Evolutionary conservation across 2,113 vertebrate species (phyloP).

Genomic region (Sturnira hondurensis): DNA sequence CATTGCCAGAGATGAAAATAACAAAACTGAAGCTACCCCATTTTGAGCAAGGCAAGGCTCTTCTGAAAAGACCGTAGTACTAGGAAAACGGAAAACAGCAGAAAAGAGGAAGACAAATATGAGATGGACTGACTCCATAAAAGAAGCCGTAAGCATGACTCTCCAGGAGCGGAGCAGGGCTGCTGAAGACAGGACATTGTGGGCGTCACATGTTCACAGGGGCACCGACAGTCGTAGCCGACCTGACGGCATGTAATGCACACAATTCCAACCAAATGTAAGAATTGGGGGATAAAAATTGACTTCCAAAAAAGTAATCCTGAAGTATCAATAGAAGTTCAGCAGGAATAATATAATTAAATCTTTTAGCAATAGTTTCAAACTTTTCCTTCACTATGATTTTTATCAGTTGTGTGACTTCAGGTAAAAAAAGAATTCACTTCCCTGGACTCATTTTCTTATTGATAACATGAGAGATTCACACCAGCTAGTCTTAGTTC

Average conservation of each 20-base stretch:
- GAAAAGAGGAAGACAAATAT: background rate
- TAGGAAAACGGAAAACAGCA: background rate
- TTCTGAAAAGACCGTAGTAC: background rate
- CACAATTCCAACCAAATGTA: background rate
- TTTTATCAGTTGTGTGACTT: background rate
- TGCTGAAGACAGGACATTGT: background rate
- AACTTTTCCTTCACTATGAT: background rate
- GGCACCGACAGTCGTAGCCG: background rate
- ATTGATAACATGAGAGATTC: background rate
- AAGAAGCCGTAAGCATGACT: background rate
- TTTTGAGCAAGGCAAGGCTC: background rate
- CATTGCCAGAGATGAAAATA: background rate
- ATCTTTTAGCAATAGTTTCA: background rate
- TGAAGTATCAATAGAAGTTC: background rate
- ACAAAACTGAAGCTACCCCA: background rate
- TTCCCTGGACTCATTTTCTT: background rate
- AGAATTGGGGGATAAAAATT: background rate
- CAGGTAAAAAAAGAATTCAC: background rate
- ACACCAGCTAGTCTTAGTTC: background rate
- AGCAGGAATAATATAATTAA: background rate
- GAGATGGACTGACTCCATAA: background rate
- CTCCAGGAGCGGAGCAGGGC: background rate
- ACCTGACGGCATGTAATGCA: background rate
- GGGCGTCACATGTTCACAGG: background rate
- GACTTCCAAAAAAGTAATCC: background rate